A percentile compares a stretch with the other conserved stretches of the same genome.
phyloP scores from a whole-genome alignment of 1,140 invertebrate species.

The Halesus radiatus region DNA sequence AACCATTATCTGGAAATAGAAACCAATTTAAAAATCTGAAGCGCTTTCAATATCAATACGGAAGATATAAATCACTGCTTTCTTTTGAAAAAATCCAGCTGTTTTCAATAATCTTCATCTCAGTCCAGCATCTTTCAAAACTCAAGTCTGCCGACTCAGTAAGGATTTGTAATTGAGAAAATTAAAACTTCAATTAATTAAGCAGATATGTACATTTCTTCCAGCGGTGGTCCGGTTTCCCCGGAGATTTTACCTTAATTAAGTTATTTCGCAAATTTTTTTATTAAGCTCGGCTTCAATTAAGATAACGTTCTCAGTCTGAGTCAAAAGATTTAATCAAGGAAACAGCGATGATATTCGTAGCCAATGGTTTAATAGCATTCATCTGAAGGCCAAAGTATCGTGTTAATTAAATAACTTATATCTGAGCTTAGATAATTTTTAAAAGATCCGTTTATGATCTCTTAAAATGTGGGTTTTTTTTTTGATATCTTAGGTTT shows the following conservation, averaged over 20 bases:
- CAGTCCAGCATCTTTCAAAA: neutral
- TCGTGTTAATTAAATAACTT: no score
- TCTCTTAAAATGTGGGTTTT: no score
- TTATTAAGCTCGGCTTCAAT: constrained; percentile 35
- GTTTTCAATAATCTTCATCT: neutral
- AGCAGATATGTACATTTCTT: neutral
- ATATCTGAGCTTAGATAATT: no score
- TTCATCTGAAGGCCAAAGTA: no score
- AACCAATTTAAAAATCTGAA: no score
- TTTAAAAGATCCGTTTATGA: no score
- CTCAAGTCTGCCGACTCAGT: neutral
- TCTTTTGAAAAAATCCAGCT: no score
- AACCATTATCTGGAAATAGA: no score
- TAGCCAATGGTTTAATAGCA: neutral
- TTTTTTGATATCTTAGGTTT: no score
- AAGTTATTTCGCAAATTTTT: constrained; percentile 26
- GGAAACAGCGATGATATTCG: neutral
- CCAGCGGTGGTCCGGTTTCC: constrained; percentile 4
- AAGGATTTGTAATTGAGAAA: constrained; percentile 33
- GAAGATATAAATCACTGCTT: no score
- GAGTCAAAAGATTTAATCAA: constrained; percentile 24
- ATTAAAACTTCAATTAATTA: constrained; percentile 35
- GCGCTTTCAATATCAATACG: no score
- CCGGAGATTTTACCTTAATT: constrained; percentile 27
- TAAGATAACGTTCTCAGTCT: constrained; percentile 16